Percentiles rank a stretch among this genome's conserved stretches.
These are phyloP conservation scores for Proterorhinus semilunaris DNA, from an alignment of 2,113 vertebrate genomes.

Conservation along the genomic window DNA sequence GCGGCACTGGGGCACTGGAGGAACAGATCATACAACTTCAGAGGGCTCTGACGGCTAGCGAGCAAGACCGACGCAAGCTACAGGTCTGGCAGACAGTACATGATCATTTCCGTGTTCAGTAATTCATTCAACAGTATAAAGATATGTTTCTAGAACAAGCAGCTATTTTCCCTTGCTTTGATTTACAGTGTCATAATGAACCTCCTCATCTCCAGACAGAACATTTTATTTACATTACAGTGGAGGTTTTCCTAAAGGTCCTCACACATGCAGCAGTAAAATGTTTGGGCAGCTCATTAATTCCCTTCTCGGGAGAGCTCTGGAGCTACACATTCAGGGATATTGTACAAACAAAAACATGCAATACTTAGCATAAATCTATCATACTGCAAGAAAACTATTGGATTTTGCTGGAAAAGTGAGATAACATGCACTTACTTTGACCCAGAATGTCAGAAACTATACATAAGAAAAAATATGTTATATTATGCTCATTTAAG, in stretches of 20 bases:
- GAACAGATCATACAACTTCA: slow-evolving; percentile 75
- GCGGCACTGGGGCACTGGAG: slow-evolving; percentile 60
- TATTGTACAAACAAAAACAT: slow-evolving; percentile 70
- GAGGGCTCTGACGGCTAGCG: slow-evolving; percentile 69
- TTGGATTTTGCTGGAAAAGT: slow-evolving; percentile 39
- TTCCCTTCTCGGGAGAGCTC: slow-evolving; percentile 66
- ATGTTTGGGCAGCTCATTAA: slow-evolving; percentile 55
- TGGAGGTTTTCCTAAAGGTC: slow-evolving; percentile 50
- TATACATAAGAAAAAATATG: slow-evolving; percentile 13
- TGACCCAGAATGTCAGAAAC: slow-evolving; percentile 18
- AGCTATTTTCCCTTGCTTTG: slow-evolving; percentile 24
- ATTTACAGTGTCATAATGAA: slow-evolving; percentile 50
- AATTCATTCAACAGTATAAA: not conserved
- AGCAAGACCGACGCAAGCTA: slow-evolving; percentile 75
- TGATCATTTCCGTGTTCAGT: not conserved
- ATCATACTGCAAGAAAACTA: slow-evolving; percentile 35
- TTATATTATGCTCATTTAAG: slow-evolving; percentile 16
- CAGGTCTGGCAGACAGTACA: slow-evolving; percentile 67
- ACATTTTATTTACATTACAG: slow-evolving; percentile 55
- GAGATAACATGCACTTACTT: slow-evolving; percentile 16
- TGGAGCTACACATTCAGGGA: slow-evolving; percentile 55
- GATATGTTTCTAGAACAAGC: slow-evolving; percentile 42
- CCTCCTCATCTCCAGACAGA: slow-evolving; percentile 31
- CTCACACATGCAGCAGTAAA: slow-evolving; percentile 60
- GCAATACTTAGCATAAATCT: slow-evolving; percentile 54